Percentiles rank a stretch among this genome's conserved stretches.
Conservation (phyloP, 2,797 vertebrate species). For the Onychomys torridus region DNA sequence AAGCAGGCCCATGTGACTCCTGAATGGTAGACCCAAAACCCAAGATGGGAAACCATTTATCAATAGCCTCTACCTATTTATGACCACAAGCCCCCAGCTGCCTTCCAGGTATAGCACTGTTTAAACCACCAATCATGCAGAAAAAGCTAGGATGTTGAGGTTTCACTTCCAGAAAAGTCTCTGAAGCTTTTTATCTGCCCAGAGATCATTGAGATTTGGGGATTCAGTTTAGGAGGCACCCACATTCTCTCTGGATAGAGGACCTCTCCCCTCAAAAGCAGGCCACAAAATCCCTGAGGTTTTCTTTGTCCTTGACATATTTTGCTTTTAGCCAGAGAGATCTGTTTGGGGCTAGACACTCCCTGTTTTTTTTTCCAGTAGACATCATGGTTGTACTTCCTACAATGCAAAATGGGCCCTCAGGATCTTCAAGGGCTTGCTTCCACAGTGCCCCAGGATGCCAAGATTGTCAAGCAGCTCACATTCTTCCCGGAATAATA, state of each 20-base stretch:
- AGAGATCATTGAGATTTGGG: not conserved
- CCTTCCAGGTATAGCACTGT: not conserved
- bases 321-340: not conserved
- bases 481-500: not conserved
- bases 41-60: conserved; percentile 60
- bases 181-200: not conserved
- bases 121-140: not conserved
- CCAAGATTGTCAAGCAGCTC: not conserved
- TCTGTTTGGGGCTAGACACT: not conserved
- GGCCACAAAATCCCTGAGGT: not conserved
- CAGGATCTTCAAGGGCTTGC: too few species aligned
- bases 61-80: conserved; percentile 57
- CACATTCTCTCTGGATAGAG: not conserved
- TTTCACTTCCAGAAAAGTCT: conserved; percentile 8
- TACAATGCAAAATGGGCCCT: not conserved
- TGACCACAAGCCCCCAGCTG: not conserved
- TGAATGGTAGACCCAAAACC: conserved; percentile 43
- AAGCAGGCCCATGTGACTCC: not conserved
- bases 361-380: not conserved
- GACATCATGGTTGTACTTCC: not conserved
- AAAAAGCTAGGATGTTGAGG: not conserved
- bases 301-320: not conserved
- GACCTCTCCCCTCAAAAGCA: not conserved
- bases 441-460: not conserved
- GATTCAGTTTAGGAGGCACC: not conserved